A percentile compares a stretch with the other conserved stretches of the same genome.
Evolutionary conservation across 2,888 invertebrate species (phyloP).

Genomic region (Brenthis daphne): DNA sequence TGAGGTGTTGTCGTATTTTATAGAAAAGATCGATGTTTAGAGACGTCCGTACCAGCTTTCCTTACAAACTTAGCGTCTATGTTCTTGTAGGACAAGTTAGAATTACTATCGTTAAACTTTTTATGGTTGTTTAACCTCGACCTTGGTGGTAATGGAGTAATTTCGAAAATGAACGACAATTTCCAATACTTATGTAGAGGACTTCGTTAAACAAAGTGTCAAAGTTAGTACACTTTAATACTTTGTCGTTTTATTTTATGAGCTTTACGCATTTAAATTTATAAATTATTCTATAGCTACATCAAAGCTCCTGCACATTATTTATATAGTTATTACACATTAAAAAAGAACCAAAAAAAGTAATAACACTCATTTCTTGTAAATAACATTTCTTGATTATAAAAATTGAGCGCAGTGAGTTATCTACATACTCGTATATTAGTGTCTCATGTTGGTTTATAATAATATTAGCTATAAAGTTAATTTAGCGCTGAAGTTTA

Average conservation of each 20-base stretch:
- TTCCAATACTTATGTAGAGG: conserved; percentile 6
- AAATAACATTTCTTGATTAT: no score
- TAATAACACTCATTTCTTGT: no score
- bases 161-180: conserved; percentile 32
- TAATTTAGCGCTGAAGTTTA: neutral
- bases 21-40: conserved; percentile 70
- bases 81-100: conserved; percentile 66
- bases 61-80: conserved; percentile 49
- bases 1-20: conserved; percentile 56
- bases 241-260: no score
- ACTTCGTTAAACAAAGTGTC: neutral
- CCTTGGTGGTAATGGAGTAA: conserved; percentile 51
- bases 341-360: no score
- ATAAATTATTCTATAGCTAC: no score
- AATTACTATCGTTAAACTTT: conserved; percentile 65
- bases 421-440: no score
- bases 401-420: no score
- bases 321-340: no score
- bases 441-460: no score
- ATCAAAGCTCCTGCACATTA: no score
- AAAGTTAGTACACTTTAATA: neutral
- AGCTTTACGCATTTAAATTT: no score
- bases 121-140: conserved; percentile 57
- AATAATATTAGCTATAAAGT: no score
- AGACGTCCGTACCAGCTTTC: conserved; percentile 66